Percentiles rank a stretch among this genome's conserved stretches.
Evolutionary conservation across 2,797 vertebrate genomes (phyloP).

Genomic region (Macropus fuliginosus): DNA sequence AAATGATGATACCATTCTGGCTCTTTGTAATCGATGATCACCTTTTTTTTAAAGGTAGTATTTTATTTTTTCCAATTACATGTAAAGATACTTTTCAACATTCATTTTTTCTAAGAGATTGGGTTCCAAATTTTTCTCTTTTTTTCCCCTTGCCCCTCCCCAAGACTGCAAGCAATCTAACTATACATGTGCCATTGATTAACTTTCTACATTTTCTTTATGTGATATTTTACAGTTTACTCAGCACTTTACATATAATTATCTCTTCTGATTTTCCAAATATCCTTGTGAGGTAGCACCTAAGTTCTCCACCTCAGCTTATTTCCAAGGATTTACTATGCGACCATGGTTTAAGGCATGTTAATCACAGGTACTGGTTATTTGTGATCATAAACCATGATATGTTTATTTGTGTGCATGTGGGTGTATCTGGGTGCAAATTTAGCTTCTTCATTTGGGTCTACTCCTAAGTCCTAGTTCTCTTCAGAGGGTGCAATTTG

Average conservation of each 20-base stretch:
- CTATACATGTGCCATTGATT: not conserved
- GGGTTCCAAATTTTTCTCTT: not conserved
- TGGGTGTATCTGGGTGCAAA: no score
- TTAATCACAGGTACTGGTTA: not conserved
- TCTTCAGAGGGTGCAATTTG: not conserved
- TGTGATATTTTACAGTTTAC: not conserved
- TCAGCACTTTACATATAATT: constrained; percentile 2
- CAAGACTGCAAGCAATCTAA: not conserved
- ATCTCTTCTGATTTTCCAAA: not conserved
- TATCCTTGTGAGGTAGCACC: not conserved
- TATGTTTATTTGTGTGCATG: not conserved
- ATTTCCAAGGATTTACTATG: not conserved
- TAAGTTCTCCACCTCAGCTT: not conserved
- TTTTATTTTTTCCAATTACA: not conserved
- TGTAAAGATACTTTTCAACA: no score
- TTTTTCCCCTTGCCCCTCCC: not conserved
- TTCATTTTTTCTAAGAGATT: not conserved
- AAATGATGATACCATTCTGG: no score
- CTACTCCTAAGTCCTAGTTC: not conserved
- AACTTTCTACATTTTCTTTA: not conserved
- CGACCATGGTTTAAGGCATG: not conserved
- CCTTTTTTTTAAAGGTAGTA: not conserved
- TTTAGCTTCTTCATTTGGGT: not conserved
- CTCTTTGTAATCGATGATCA: not conserved
- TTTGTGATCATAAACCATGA: not conserved